phyloP scores from a whole-genome alignment of 1,140 invertebrate species.

The Hirudo medicinalis region DNA sequence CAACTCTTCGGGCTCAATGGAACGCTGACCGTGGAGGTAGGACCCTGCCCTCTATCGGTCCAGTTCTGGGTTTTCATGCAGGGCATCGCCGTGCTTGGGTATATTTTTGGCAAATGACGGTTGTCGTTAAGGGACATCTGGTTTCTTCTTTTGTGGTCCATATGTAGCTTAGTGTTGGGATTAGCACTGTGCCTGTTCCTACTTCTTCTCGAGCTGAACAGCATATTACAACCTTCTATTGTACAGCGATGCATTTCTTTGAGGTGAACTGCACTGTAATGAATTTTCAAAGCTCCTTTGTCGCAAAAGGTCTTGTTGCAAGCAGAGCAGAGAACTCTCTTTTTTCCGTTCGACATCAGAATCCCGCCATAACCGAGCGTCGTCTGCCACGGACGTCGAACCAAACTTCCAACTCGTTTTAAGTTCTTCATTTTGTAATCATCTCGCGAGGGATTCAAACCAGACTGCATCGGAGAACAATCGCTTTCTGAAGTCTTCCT shows the following conservation, averaged over 20 bases:
- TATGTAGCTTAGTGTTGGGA: slow-evolving; percentile 95
- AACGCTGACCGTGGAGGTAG: too few relatives aligned
- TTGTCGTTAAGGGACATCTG: background rate
- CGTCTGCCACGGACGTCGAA: slow-evolving; percentile 68
- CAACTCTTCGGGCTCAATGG: too few relatives aligned
- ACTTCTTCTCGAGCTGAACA: slow-evolving; percentile 90
- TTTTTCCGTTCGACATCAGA: slow-evolving; percentile 46
- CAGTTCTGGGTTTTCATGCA: too few relatives aligned
- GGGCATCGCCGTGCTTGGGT: background rate
- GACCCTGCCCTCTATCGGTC: too few relatives aligned
- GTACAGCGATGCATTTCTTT: slow-evolving; percentile 98
- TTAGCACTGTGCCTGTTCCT: slow-evolving; percentile 92
- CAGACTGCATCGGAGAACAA: too few relatives aligned
- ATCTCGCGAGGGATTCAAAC: too few relatives aligned
- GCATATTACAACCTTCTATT: slow-evolving; percentile 95
- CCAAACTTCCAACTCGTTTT: background rate
- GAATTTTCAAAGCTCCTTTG: slow-evolving; percentile 92
- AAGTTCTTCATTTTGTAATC: too few relatives aligned
- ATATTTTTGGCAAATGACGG: background rate
- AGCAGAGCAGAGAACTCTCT: slow-evolving; percentile 92
- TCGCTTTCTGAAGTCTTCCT: too few relatives aligned
- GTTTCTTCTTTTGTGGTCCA: slow-evolving; percentile 52
- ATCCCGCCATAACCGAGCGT: slow-evolving; percentile 37
- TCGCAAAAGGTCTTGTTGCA: slow-evolving; percentile 99
- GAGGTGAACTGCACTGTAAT: slow-evolving; percentile 90